Evolutionary conservation across 2,113 vertebrate species (phyloP).

Genomic region (Oncorhynchus gorbuscha): DNA sequence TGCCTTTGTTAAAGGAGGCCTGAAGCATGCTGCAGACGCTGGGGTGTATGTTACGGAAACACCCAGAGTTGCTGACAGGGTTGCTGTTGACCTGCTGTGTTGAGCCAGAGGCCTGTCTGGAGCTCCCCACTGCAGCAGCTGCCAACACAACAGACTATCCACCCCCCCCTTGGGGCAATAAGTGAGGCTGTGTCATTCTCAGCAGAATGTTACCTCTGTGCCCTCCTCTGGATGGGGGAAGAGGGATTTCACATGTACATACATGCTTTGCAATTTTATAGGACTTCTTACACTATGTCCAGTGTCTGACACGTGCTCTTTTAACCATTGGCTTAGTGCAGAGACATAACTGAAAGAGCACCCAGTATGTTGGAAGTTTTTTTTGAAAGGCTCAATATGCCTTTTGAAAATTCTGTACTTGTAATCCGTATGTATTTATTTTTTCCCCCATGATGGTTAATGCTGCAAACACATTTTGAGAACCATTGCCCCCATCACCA

Average conservation of each 20-base stretch:
- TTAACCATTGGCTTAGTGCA: conserved; percentile 17
- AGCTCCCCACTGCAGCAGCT: conserved; percentile 36
- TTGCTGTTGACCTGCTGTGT: conserved; percentile 39
- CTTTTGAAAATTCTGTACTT: not conserved
- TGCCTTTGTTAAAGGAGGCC: conserved; percentile 94
- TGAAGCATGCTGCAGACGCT: conserved; percentile 68
- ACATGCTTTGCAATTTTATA: conserved; percentile 53
- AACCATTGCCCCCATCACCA: conserved; percentile 7
- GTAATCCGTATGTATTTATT: not conserved
- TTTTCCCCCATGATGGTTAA: not conserved
- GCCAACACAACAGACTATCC: conserved; percentile 32
- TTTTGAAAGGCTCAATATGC: not conserved
- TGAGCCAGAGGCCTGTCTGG: conserved; percentile 35
- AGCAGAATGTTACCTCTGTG: conserved; percentile 19
- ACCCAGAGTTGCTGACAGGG: not conserved
- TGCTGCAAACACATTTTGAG: conserved; percentile 22
- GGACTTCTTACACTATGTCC: conserved; percentile 40
- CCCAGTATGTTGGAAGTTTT: conserved; percentile 1
- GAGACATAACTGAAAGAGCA: conserved; percentile 23
- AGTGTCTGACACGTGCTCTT: conserved; percentile 22
- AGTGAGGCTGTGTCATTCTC: conserved; percentile 26
- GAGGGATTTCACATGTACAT: conserved; percentile 55
- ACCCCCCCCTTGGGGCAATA: not conserved
- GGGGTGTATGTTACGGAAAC: conserved; percentile 3
- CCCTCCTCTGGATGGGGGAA: not conserved